phyloP scores from a whole-genome alignment of 2,888 invertebrate genomes.

The Mongoloraphidia duomilia region DNA sequence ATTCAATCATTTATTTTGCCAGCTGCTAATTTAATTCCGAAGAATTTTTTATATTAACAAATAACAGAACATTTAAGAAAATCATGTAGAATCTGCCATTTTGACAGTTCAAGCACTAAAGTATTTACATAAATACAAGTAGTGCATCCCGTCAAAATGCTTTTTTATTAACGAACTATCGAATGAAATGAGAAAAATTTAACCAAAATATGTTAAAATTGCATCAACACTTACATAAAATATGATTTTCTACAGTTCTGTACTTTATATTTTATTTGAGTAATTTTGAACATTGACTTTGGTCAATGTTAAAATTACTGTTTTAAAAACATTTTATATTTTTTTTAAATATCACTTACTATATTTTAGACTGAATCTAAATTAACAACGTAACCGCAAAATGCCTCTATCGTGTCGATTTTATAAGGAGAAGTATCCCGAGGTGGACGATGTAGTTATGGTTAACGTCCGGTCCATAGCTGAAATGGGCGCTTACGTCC shows the following conservation, averaged over 20 bases:
- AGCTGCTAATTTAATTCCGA: too few species aligned
- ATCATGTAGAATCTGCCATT: background rate
- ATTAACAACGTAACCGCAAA: constrained; percentile 23
- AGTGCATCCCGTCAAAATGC: background rate
- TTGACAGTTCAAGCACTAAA: background rate
- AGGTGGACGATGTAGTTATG: constrained; percentile 99
- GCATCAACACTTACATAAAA: background rate
- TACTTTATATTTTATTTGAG: background rate
- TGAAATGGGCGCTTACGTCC: constrained; percentile 99
- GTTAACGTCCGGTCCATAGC: constrained; percentile 96
- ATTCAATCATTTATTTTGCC: too few species aligned
- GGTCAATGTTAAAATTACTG: background rate
- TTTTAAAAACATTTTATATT: background rate
- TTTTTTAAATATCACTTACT: background rate
- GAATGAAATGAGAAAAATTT: background rate
- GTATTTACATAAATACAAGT: background rate
- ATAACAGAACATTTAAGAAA: background rate
- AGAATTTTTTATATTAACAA: too few species aligned
- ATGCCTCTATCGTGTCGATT: constrained; percentile 92
- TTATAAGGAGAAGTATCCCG: constrained; percentile 95
- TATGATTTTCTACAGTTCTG: background rate
- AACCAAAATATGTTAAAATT: background rate
- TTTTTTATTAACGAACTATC: background rate
- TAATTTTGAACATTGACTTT: background rate
- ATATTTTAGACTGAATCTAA: background rate